Base-by-base conservation (phyloP, 1,140 invertebrate species). In the Eurosta solidaginis region DNA sequence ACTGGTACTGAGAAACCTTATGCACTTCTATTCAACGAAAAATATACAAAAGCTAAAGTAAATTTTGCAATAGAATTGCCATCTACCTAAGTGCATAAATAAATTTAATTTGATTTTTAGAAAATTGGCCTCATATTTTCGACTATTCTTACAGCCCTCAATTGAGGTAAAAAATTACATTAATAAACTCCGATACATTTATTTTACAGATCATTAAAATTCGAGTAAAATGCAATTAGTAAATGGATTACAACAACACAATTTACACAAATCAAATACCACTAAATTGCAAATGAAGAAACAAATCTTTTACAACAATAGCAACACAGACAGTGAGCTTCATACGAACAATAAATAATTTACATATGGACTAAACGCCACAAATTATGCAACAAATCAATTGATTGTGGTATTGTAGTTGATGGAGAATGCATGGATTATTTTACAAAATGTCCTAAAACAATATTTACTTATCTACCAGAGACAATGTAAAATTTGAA, bases 241-340 rank as follows among this genome's bases (percentile, higher is more conserved):
- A 68, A 68, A 68, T 29, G n/a, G 59, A 68, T 68, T 40, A 42
- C 33, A 40, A 36, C 7, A 40, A 68, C 20, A 40, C 59, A 68
- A 36, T 68, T 40, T 68, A 68, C 17, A 68, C 59, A 68, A 68
- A 68, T 59, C 59, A 68, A 68, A 68, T 68, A 68, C 59, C 59
- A 68, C 59, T n/a, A 47, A 47, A 47, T 54, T 40, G 22, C 59
- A 20, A 68, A 68, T 22, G 36, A n/a, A 68, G 40, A 68, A 68
- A 40, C 33, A 29, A 68, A 40, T 36, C 33, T 1, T n/a, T n/a
- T n/a, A n/a, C n/a, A n/a, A n/a, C n/a, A n/a, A n/a, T n/a, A n/a
- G n/a, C n/a, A n/a, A n/a, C n/a, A n/a, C n/a, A n/a, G n/a, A n/a
- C n/a, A n/a, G n/a, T n/a, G n/a, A n/a, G n/a, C n/a, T n/a, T n/a